Evolutionary conservation across 2,797 vertebrate species (phyloP).

Genomic region (Selene dorsalis): DNA sequence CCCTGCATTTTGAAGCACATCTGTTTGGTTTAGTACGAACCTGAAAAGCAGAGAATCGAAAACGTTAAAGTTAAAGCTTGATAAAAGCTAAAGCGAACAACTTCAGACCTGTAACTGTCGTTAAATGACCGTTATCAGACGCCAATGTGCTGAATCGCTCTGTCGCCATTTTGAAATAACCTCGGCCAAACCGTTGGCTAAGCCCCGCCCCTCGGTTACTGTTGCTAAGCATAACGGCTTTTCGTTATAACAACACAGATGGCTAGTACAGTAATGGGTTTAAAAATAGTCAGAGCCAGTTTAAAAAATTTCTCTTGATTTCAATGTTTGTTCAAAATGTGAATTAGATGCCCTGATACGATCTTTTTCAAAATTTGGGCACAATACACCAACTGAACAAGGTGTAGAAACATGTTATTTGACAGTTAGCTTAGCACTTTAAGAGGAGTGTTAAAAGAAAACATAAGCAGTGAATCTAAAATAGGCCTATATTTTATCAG

Average conservation of each 20-base stretch:
- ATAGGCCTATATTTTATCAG: background rate
- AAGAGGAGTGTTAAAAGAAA: too few relatives aligned
- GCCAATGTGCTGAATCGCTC: background rate
- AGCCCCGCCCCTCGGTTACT: background rate
- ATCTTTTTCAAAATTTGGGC: background rate
- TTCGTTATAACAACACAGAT: too few relatives aligned
- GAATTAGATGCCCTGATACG: too few relatives aligned
- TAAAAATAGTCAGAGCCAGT: background rate
- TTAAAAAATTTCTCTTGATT: too few relatives aligned
- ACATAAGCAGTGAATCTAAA: background rate
- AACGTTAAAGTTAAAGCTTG: background rate
- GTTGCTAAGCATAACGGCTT: background rate
- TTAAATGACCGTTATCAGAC: background rate
- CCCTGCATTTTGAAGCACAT: slow-evolving; percentile 1
- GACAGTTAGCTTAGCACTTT: too few relatives aligned
- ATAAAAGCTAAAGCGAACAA: background rate
- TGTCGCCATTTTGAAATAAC: background rate
- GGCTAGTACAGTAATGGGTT: background rate
- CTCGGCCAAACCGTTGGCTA: too few relatives aligned
- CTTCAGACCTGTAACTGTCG: background rate
- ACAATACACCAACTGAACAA: background rate
- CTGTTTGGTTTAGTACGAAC: slow-evolving; percentile 1
- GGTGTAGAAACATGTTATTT: too few relatives aligned
- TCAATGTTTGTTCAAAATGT: too few relatives aligned
- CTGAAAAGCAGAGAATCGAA: slow-evolving; percentile 13